Conservation (phyloP, 2,888 invertebrate species). For the Disparrhopalites patrizii region DNA sequence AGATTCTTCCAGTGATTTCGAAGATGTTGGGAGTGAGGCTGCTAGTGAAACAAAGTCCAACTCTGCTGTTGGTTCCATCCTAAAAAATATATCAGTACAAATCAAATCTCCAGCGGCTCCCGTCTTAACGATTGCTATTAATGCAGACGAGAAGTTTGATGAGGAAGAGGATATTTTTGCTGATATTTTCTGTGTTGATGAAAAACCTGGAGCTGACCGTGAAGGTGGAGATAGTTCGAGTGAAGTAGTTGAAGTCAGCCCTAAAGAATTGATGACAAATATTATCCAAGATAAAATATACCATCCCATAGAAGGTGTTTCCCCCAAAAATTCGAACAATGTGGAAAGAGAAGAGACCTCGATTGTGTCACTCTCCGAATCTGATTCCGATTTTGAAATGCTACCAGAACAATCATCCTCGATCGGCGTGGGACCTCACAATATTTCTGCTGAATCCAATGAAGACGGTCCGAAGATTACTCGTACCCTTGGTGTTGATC, state of each 20-base stretch:
- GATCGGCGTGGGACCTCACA: neutral
- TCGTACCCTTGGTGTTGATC: conserved; percentile 23
- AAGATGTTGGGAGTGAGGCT: conserved; percentile 34
- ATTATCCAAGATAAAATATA: no score
- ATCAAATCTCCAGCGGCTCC: conserved; percentile 5
- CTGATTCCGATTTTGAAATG: conserved; percentile 47
- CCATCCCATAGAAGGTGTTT: no score
- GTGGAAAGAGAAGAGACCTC: no score
- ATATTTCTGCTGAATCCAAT: neutral
- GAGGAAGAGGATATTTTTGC: conserved; percentile 49
- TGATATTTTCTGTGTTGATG: conserved; percentile 46
- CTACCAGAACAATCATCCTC: conserved; percentile 8
- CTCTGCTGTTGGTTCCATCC: neutral
- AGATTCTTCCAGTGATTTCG: conserved; percentile 48
- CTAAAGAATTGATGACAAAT: no score
- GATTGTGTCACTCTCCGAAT: no score
- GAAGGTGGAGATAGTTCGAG: no score
- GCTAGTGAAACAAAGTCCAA: conserved; percentile 17
- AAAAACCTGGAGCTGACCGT: conserved; percentile 14
- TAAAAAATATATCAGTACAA: neutral
- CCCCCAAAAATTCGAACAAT: no score
- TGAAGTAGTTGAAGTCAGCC: no score
- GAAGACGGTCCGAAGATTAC: conserved; percentile 4
- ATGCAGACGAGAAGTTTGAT: neutral
- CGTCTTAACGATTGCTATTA: conserved; percentile 20